Percentiles rank a stretch among this genome's conserved stretches.
phyloP scores from a whole-genome alignment of 2,113 vertebrate species.

The Xenopus laevis region DNA sequence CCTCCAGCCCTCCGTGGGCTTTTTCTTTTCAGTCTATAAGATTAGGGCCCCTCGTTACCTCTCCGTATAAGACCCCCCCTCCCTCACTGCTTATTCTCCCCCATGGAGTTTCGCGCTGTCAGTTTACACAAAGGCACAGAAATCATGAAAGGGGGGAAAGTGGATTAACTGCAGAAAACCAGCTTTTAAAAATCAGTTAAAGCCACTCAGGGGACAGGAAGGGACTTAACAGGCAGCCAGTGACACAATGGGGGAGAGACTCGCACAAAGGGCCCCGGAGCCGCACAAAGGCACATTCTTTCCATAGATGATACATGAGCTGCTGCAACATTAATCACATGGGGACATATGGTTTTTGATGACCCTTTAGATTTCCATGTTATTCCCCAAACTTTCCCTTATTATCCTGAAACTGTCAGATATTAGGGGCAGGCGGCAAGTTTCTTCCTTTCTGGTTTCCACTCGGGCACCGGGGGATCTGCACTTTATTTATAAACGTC shows the following conservation, averaged over 20 bases:
- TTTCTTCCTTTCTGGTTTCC: not conserved
- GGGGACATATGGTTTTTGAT: conserved; percentile 12
- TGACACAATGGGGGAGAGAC: conserved; percentile 53
- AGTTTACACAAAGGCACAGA: conserved; percentile 31
- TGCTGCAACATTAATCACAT: conserved; percentile 14
- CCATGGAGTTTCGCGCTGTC: conserved; percentile 24
- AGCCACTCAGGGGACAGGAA: conserved; percentile 49
- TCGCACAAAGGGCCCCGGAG: conserved; percentile 2
- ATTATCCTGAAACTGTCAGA: not conserved
- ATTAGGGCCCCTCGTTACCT: conserved; percentile 3
- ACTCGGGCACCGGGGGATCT: not conserved
- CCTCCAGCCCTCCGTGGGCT: conserved; percentile 3
- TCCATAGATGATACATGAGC: not conserved
- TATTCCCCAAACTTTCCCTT: not conserved
- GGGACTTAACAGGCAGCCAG: conserved; percentile 56
- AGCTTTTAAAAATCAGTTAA: conserved; percentile 47
- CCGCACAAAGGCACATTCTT: conserved; percentile 6
- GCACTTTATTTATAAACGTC: no score
- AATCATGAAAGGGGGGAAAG: conserved; percentile 38
- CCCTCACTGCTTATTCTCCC: not conserved
- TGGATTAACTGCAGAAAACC: conserved; percentile 41
- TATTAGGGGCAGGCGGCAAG: not conserved
- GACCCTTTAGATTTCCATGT: not conserved
- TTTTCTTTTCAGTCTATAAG: conserved; percentile 8
- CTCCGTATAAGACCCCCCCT: no score